These are phyloP conservation scores for Acanthosepion lycidas DNA, from an alignment of 2,888 invertebrate genomes.

Conservation along the genomic window DNA sequence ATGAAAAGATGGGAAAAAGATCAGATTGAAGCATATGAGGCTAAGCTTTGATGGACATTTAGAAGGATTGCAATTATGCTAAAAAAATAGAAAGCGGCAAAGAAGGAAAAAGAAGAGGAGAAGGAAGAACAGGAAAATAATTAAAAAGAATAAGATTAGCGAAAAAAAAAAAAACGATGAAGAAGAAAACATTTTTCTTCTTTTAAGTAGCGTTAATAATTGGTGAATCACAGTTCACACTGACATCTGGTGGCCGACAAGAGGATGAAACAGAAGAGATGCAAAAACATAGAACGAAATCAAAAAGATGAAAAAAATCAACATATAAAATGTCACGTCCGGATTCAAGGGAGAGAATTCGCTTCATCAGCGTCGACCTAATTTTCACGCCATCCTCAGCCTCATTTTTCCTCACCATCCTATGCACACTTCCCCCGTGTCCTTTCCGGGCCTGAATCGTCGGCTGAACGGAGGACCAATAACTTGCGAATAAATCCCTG, in stretches of 20 bases:
- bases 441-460: background rate
- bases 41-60: too few species aligned
- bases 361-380: conserved; percentile 4
- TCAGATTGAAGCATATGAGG: too few species aligned
- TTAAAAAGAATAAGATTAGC: background rate
- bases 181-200: background rate
- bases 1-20: too few species aligned
- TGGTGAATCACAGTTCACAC: conserved; percentile 44
- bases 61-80: too few species aligned
- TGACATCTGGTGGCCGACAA: conserved; percentile 42
- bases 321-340: background rate
- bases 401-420: background rate
- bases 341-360: conserved; percentile 2
- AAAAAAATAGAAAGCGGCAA: background rate
- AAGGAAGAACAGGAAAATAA: background rate
- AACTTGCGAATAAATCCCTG: conserved; percentile 43
- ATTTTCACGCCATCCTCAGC: background rate
- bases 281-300: background rate
- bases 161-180: background rate
- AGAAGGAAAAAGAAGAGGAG: background rate
- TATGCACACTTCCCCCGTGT: background rate
- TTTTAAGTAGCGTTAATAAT: conserved; percentile 43
- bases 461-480: conserved; percentile 35
- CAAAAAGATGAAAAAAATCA: background rate
- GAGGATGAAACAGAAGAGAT: background rate